Evolutionary conservation across 2,113 vertebrate species (phyloP).

Genomic region (Leptobrachium ailaonicum): DNA sequence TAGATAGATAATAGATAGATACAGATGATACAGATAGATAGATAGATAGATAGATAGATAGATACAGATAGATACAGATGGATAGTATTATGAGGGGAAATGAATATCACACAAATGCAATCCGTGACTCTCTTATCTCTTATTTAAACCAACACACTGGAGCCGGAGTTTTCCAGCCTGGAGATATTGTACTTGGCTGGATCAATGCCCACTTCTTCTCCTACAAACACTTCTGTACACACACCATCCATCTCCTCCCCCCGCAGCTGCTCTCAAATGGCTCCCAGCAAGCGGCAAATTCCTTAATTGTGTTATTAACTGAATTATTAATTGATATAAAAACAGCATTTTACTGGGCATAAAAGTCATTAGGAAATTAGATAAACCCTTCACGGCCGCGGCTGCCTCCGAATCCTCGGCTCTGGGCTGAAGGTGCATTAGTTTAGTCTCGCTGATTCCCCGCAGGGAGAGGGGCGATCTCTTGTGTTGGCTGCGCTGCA

Average conservation of each 20-base stretch:
- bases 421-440: slow-evolving; percentile 62
- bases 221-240: slow-evolving; percentile 29
- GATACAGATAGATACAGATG: too few species aligned
- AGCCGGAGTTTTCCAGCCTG: not conserved
- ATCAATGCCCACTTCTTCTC: slow-evolving; percentile 3
- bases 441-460: slow-evolving; percentile 55
- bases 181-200: slow-evolving; percentile 3
- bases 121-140: too few species aligned
- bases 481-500: too few species aligned
- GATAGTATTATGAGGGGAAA: too few species aligned
- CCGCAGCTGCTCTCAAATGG: slow-evolving; percentile 54
- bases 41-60: too few species aligned
- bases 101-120: too few species aligned
- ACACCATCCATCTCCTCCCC: slow-evolving; percentile 47
- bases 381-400: slow-evolving; percentile 59
- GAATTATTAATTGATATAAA: slow-evolving; percentile 76
- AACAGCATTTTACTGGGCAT: slow-evolving; percentile 68
- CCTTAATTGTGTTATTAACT: slow-evolving; percentile 68
- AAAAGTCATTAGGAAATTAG: slow-evolving; percentile 69
- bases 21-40: too few species aligned
- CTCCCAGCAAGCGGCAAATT: slow-evolving; percentile 59
- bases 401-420: slow-evolving; percentile 57
- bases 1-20: too few species aligned
- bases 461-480: slow-evolving; percentile 11
- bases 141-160: slow-evolving; percentile 29